Conservation (phyloP, 2,113 vertebrate species). For the Ceuthmochares aereus region DNA sequence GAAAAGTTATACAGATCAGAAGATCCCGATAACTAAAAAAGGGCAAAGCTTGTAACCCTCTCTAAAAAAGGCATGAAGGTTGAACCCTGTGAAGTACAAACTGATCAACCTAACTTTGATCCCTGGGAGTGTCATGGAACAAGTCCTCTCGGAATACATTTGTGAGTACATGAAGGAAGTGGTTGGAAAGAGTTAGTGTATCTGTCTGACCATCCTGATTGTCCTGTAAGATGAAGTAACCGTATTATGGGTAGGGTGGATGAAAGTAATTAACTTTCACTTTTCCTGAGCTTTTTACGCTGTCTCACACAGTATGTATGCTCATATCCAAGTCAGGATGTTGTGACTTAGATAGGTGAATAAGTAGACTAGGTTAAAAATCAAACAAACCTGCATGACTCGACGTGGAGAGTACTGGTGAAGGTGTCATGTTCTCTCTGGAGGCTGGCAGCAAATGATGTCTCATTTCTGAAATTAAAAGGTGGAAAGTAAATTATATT, state of each 20-base stretch:
- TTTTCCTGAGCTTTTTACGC: neutral
- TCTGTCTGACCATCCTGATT: neutral
- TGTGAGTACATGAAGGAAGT: neutral
- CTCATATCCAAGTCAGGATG: neutral
- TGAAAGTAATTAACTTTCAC: neutral
- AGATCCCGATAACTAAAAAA: neutral
- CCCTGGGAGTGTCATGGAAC: neutral
- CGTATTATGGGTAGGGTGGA: neutral
- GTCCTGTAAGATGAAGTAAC: neutral
- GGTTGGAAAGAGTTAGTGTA: neutral
- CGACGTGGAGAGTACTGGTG: neutral
- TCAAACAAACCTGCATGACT: neutral
- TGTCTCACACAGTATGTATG: neutral
- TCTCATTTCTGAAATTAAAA: neutral
- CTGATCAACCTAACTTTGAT: neutral
- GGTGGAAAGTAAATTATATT: neutral
- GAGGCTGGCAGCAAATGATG: neutral
- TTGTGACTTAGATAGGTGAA: neutral
- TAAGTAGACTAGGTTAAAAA: neutral
- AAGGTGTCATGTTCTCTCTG: neutral
- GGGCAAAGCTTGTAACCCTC: neutral
- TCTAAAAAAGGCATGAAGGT: neutral
- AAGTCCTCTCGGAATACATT: neutral
- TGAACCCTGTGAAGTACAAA: neutral
- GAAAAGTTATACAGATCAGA: too few relatives aligned